Evolutionary conservation across 2,113 vertebrate genomes (phyloP).

Genomic region (Silurus glanis): DNA sequence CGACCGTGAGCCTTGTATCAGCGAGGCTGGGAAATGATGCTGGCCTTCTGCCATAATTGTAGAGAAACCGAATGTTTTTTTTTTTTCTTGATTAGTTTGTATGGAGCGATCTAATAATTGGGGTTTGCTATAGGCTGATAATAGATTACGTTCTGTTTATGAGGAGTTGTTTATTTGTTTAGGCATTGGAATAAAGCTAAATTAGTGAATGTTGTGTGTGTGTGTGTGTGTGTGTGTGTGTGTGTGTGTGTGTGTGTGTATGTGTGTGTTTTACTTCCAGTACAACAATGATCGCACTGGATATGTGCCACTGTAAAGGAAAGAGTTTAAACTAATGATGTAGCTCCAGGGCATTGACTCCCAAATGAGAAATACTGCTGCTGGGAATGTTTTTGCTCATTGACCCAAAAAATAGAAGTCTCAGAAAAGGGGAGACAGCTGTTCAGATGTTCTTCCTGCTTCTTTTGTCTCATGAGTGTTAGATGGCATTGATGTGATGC

Average conservation of each 20-base stretch:
- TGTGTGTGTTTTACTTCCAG: not conserved
- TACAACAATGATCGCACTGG: not conserved
- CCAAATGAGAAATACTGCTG: not conserved
- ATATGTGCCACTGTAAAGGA: slow-evolving; percentile 3
- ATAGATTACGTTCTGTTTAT: slow-evolving; percentile 27
- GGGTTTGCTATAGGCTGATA: not conserved
- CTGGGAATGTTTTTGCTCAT: not conserved
- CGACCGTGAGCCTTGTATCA: not conserved
- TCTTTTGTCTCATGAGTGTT: not conserved
- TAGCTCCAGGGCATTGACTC: not conserved
- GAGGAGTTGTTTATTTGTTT: slow-evolving; percentile 28
- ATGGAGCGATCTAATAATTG: slow-evolving; percentile 10
- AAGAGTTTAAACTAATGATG: slow-evolving; percentile 20
- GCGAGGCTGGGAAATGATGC: not conserved
- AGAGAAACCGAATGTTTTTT: slow-evolving; percentile 16
- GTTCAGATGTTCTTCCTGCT: not conserved
- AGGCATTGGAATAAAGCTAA: not conserved
- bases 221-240: slow-evolving; percentile 1
- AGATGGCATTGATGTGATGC: not conserved
- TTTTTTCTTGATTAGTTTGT: slow-evolving; percentile 20
- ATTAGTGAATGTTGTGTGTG: slow-evolving; percentile 1
- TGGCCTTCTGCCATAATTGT: slow-evolving; percentile 8
- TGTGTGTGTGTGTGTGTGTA: slow-evolving; percentile 2
- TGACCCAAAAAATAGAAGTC: slow-evolving; percentile 8
- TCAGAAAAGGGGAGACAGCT: not conserved